Conservation (phyloP, 2,113 vertebrate genomes). For the Indicator maculatus region DNA sequence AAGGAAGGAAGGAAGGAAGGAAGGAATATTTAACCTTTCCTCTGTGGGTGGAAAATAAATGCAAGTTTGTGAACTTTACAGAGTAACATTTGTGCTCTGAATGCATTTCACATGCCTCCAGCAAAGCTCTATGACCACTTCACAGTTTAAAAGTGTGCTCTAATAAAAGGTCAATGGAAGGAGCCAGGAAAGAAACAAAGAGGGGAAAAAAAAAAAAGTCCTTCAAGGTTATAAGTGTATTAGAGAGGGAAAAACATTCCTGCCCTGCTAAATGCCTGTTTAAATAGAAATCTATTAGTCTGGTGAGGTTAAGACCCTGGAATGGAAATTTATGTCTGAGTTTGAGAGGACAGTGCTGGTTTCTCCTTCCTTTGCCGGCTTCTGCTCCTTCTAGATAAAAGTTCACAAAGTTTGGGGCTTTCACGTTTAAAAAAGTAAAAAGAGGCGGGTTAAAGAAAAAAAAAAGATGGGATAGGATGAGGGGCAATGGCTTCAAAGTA, state of each 20-base stretch:
- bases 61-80: slow-evolving; percentile 62
- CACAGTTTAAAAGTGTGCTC: slow-evolving; percentile 65
- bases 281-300: slow-evolving; percentile 36
- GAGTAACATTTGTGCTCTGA: slow-evolving; percentile 42
- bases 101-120: slow-evolving; percentile 42
- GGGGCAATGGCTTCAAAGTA: no score
- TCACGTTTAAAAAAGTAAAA: not conserved
- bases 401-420: not conserved
- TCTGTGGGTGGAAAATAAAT: slow-evolving; percentile 54
- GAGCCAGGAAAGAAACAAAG: not conserved
- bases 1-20: not conserved
- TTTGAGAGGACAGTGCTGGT: not conserved
- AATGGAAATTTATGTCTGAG: not conserved
- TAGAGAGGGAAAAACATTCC: slow-evolving; percentile 22
- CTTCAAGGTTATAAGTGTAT: slow-evolving; percentile 41
- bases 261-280: slow-evolving; percentile 37
- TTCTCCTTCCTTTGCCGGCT: not conserved
- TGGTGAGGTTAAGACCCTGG: slow-evolving; percentile 20
- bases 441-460: not conserved
- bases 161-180: slow-evolving; percentile 72
- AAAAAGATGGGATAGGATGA: not conserved
- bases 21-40: slow-evolving; percentile 64
- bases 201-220: not conserved
- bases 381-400: not conserved
- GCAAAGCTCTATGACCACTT: slow-evolving; percentile 60